Evolutionary conservation across 1,140 invertebrate species (phyloP).

Genomic region (Drosophila obscura): DNA sequence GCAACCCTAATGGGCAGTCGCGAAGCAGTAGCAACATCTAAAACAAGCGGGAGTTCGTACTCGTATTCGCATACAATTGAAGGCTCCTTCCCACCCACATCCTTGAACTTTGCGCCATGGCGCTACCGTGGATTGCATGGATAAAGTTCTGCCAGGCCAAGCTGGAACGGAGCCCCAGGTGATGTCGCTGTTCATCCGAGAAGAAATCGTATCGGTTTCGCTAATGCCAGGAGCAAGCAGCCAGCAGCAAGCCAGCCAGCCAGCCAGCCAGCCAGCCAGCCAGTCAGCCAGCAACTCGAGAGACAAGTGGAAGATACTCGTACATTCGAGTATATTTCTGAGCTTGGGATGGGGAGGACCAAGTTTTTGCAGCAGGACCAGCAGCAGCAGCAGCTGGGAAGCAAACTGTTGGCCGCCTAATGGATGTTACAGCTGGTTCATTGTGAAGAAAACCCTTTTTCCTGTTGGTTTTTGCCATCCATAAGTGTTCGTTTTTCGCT

Average conservation of each 20-base stretch:
- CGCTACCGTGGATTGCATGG: too few species aligned
- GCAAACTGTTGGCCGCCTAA: too few species aligned
- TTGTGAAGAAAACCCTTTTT: not conserved
- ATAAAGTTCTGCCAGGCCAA: not conserved
- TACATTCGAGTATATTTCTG: too few species aligned
- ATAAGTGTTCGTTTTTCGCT: slow-evolving; percentile 36
- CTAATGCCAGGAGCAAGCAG: slow-evolving; percentile 11
- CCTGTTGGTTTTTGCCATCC: not conserved
- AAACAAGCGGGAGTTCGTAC: slow-evolving; percentile 18
- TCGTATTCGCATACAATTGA: not conserved
- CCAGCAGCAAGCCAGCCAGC: too few species aligned
- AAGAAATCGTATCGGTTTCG: slow-evolving; percentile 20
- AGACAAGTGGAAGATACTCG: too few species aligned
- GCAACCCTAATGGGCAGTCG: slow-evolving; percentile 70
- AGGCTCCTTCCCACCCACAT: not conserved
- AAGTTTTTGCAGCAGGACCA: too few species aligned
- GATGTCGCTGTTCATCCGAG: slow-evolving; percentile 25
- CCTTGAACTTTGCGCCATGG: slow-evolving; percentile 8
- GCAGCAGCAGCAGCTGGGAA: too few species aligned
- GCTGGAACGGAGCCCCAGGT: slow-evolving; percentile 17
- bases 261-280: not conserved
- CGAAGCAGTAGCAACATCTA: slow-evolving; percentile 19
- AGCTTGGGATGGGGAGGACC: too few species aligned
- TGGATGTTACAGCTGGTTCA: too few species aligned
- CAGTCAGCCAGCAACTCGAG: not conserved